These are phyloP conservation scores for Arion vulgaris DNA, from an alignment of 1,140 invertebrate species.

Conservation along the genomic window DNA sequence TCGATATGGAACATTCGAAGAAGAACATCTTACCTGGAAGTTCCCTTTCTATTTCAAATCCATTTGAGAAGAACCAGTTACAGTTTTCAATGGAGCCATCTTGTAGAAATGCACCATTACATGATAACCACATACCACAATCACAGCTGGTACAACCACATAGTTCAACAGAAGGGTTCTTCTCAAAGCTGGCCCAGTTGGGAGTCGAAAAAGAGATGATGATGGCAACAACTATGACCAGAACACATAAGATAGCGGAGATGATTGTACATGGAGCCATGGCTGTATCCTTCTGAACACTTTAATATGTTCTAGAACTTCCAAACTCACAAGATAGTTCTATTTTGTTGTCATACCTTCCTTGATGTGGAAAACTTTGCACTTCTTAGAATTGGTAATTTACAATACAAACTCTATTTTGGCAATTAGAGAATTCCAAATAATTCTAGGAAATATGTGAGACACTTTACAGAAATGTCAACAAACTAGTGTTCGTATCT, in stretches of 20 bases:
- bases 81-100: constrained; percentile 60
- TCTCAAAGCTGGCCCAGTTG: constrained; percentile 60
- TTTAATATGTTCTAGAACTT: background rate
- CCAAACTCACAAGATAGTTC: too few relatives aligned
- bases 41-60: constrained; percentile 57
- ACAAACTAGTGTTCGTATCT: too few relatives aligned
- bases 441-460: too few relatives aligned
- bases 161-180: background rate
- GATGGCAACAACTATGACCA: constrained; percentile 64
- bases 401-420: too few relatives aligned
- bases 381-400: too few relatives aligned
- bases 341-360: too few relatives aligned
- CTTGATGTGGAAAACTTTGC: too few relatives aligned
- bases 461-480: too few relatives aligned
- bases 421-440: too few relatives aligned
- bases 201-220: constrained; percentile 68
- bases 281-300: background rate
- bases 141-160: constrained; percentile 56
- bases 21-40: constrained; percentile 61
- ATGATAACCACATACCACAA: constrained; percentile 65
- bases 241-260: constrained; percentile 62
- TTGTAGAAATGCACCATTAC: constrained; percentile 43
- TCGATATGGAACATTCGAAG: too few relatives aligned
- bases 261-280: constrained; percentile 65
- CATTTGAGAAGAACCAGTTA: constrained; percentile 63